Evolutionary conservation across 2,888 invertebrate species (phyloP).

Genomic region (Hirtodrosophila cameraria): DNA sequence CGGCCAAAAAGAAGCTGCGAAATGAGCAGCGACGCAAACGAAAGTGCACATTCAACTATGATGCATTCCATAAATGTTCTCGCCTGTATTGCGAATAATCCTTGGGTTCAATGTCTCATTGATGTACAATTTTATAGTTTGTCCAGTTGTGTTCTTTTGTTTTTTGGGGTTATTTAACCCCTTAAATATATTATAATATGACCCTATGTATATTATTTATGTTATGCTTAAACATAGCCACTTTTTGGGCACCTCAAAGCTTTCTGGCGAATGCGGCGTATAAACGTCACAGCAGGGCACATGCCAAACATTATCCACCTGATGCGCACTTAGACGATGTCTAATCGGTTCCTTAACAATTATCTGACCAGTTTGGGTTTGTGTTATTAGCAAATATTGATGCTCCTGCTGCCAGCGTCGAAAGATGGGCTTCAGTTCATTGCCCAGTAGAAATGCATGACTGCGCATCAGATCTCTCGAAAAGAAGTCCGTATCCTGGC

Average conservation of each 20-base stretch:
- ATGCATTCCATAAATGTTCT: slow-evolving; percentile 55
- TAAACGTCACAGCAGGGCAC: slow-evolving; percentile 86
- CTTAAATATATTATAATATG: too few species aligned
- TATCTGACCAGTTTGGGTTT: slow-evolving; percentile 83
- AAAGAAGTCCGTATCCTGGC: slow-evolving; percentile 89
- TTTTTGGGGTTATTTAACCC: not conserved
- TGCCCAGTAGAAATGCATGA: slow-evolving; percentile 88
- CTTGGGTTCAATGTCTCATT: not conserved
- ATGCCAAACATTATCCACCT: slow-evolving; percentile 87
- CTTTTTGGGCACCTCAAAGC: slow-evolving; percentile 82
- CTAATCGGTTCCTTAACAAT: slow-evolving; percentile 86
- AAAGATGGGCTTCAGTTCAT: slow-evolving; percentile 87
- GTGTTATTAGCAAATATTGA: slow-evolving; percentile 85
- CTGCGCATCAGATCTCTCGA: slow-evolving; percentile 91
- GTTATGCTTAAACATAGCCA: slow-evolving; percentile 87
- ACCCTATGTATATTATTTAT: too few species aligned
- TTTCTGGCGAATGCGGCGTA: slow-evolving; percentile 62
- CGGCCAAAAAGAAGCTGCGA: slow-evolving; percentile 77
- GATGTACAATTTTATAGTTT: not conserved
- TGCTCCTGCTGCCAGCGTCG: slow-evolving; percentile 91
- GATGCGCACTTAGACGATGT: slow-evolving; percentile 86
- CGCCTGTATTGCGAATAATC: slow-evolving; percentile 56
- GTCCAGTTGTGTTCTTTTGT: slow-evolving; percentile 12
- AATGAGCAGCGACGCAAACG: slow-evolving; percentile 61
- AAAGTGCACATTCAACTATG: slow-evolving; percentile 22